phyloP scores from a whole-genome alignment of 2,888 invertebrate species.

The Tetramorium bicarinatum region DNA sequence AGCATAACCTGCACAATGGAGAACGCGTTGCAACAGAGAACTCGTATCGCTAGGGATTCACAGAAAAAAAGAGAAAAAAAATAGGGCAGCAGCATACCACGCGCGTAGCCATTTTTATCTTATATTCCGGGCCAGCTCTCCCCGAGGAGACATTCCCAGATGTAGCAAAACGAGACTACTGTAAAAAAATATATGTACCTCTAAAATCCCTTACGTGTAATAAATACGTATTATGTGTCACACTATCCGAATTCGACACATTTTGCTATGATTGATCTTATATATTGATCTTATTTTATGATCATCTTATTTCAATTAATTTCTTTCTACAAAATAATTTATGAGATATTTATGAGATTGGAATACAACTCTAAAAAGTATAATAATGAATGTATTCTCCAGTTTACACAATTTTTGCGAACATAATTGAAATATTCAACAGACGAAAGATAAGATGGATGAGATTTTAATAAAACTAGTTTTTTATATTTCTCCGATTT shows the following conservation, averaged over 20 bases:
- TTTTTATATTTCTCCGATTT: not conserved
- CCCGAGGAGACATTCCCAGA: conserved; percentile 39
- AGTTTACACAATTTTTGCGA: not conserved
- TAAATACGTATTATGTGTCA: conserved; percentile 16
- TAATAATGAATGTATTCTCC: not conserved
- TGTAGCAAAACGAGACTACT: not conserved
- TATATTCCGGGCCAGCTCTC: conserved; percentile 29
- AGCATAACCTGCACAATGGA: conserved; percentile 42
- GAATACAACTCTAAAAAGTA: not conserved
- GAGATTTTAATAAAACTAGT: not conserved
- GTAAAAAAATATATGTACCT: not conserved
- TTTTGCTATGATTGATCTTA: not conserved
- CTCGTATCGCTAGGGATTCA: conserved; percentile 49
- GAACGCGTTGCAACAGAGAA: conserved; percentile 49
- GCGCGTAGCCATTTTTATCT: conserved; percentile 48
- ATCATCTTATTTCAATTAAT: not conserved
- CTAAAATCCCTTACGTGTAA: conserved; percentile 7
- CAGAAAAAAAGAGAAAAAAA: conserved; percentile 26
- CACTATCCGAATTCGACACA: not conserved
- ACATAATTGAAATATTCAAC: not conserved
- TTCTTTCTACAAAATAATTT: not conserved
- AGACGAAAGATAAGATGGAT: not conserved
- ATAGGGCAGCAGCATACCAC: conserved; percentile 33
- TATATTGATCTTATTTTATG: not conserved
- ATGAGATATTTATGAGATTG: not conserved